A percentile compares a stretch with the other conserved stretches of the same genome.
Conservation (phyloP, 2,113 vertebrate genomes). For the Tetrax tetrax region DNA sequence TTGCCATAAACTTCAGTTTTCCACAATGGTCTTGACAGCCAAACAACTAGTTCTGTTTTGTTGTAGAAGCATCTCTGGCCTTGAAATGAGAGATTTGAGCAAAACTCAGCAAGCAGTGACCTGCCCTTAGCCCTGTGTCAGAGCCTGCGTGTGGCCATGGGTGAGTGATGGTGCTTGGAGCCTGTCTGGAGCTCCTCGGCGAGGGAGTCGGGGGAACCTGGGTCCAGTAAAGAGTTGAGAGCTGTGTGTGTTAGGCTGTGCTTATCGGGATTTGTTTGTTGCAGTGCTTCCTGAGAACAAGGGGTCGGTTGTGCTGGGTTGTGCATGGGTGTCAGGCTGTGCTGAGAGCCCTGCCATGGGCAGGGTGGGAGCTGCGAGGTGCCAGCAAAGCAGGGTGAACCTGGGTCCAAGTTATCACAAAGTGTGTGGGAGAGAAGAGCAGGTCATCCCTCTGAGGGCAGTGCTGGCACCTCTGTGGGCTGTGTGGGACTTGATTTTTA, state of each 20-base stretch:
- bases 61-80: background rate
- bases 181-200: background rate
- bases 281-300: background rate
- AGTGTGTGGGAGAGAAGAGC: background rate
- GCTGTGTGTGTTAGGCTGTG: background rate
- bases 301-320: background rate
- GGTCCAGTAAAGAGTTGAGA: background rate
- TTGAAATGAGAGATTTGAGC: background rate
- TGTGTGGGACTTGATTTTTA: background rate
- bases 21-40: background rate
- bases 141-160: background rate
- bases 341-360: background rate
- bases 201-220: too few species aligned
- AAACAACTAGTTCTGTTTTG: background rate
- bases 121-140: background rate
- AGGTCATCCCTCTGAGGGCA: background rate
- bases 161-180: background rate
- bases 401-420: too few species aligned
- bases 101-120: background rate
- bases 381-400: background rate
- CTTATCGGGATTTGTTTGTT: fast-evolving
- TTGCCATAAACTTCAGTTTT: background rate
- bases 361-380: background rate
- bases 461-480: too few species aligned
- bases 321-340: background rate